Conservation (phyloP, 2,113 vertebrate species). For the Crocuta crocuta region DNA sequence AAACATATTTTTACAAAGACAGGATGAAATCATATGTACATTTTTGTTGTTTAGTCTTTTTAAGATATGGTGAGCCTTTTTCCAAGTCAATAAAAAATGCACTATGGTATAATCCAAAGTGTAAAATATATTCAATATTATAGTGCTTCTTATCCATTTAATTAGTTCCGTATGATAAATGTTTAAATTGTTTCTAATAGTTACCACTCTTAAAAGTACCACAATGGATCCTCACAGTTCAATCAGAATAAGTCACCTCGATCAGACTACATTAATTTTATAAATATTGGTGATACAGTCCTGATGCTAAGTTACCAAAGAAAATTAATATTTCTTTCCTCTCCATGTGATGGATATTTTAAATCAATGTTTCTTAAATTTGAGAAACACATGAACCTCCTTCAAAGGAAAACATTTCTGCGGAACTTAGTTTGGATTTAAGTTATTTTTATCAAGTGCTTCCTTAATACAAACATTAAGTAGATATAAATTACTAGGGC, state of each 20-base stretch:
- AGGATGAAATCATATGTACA: not conserved
- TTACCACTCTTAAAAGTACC: not conserved
- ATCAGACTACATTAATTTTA: not conserved
- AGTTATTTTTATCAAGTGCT: not conserved
- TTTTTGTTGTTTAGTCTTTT: not conserved
- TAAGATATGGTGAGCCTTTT: not conserved
- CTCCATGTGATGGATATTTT: not conserved
- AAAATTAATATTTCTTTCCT: not conserved
- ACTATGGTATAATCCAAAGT: not conserved
- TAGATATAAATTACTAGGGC: not conserved
- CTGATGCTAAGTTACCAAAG: not conserved
- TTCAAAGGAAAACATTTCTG: conserved; percentile 13
- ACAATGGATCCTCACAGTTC: not conserved
- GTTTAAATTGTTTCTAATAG: not conserved
- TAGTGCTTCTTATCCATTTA: not conserved
- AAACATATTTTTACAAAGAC: not conserved
- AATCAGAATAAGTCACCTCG: not conserved
- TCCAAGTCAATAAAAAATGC: not conserved
- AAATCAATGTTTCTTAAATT: not conserved
- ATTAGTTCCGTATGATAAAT: not conserved
- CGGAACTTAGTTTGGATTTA: not conserved
- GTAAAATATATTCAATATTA: not conserved
- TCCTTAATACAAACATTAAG: not conserved
- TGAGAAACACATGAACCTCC: not conserved
- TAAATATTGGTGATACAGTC: not conserved